Percentiles rank a stretch among this genome's conserved stretches.
Evolutionary conservation across 2,113 vertebrate genomes (phyloP).

Genomic region (western clawed frog (Xenopus tropicalis)): UCB_Xtro_10.0 CM004443.2:148067001-148067500

Average conservation of each 20-base stretch:
- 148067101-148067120: no score
- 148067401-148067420: neutral
- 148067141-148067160: no score
- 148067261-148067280: neutral
- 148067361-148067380: neutral
- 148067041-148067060: no score
- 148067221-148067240: neutral
- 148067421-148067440: slow-evolving; percentile 4
- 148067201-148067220: neutral
- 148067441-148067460: neutral
- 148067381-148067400: slow-evolving; percentile 10
- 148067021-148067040: no score
- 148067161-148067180: no score
- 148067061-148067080: no score
- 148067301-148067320: slow-evolving; percentile 1
- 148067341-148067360: slow-evolving; percentile 11
- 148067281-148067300: neutral
- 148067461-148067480: neutral
- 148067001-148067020: no score
- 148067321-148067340: neutral
- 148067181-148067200: no score
- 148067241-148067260: neutral
- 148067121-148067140: no score
- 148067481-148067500: neutral
- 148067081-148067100: no score